Evolutionary conservation across 2,888 invertebrate genomes (phyloP), one percentile per base, ranked within the genome.

Genomic region (Netelia fuscicornis): DNA sequence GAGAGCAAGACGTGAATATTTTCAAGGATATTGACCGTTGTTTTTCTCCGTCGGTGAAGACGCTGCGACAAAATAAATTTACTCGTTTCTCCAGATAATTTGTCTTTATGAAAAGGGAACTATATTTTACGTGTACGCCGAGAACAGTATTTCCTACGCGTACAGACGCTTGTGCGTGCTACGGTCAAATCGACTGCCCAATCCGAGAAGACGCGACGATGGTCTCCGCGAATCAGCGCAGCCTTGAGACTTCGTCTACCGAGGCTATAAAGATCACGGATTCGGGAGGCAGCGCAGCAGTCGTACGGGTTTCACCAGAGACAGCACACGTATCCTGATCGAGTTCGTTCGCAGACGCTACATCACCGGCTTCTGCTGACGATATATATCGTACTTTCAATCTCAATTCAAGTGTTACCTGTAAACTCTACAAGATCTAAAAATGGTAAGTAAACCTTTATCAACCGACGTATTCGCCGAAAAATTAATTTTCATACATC

Each of bases 361-460:
- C 86, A 87, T 87, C 82, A 87, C 86, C 86, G 85, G 86, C 86
- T 85, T 86, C 86, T 80, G 85, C 86, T 78, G 79, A 87, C 86
- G 60, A 78, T 72, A 42, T 64, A 65, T 30, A 42, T 71, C 58
- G 52, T 25, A 71, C 48, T 44, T 54, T 67, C 58, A 56, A 52
- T 70, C 67, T 77, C 81, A 30, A 68, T 75, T 81, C 67, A 64
- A 78, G 60, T 72, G 65, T 64, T 64, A 74, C 68, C 60, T 25
- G 62, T 81, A 65, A 84, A 77, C 42, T 56, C 77, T 77, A 80
- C 54, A 17, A 42, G 17, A 75, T 58, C 74, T 60, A 10, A 84
- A 84, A 78, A 84, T 84, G 84, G 84, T 84, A 65, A 81, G 81
- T 78, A 58, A 58, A n/a, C 8, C 42, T 10, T 20, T 25, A 62